Percentiles rank a stretch among this genome's conserved stretches.
phyloP scores from a whole-genome alignment of 2,888 invertebrate genomes.

The Drosophila nigritarsus region DNA sequence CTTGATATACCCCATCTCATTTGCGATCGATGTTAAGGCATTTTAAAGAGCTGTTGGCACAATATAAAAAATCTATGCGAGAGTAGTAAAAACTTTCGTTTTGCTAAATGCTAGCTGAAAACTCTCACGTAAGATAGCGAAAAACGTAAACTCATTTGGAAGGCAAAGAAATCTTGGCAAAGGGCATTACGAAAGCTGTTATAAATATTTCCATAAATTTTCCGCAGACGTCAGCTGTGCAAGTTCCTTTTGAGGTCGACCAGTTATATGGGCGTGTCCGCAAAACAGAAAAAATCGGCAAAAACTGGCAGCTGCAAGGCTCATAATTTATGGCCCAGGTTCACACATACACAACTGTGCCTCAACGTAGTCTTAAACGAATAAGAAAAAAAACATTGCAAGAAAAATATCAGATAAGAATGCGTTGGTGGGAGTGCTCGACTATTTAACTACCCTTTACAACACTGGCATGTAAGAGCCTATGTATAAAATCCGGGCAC shows the following conservation, averaged over 20 bases:
- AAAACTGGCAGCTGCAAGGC: constrained; percentile 63
- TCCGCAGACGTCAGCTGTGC: constrained; percentile 26
- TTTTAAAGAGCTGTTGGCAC: constrained; percentile 9
- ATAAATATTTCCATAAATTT: constrained; percentile 61
- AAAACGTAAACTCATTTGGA: constrained; percentile 12
- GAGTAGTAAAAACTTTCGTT: constrained; percentile 53
- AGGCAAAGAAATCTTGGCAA: constrained; percentile 35
- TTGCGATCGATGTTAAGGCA: not conserved
- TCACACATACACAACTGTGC: constrained; percentile 29
- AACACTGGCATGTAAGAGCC: not conserved
- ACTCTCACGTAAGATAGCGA: constrained; percentile 33
- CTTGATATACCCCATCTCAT: not conserved
- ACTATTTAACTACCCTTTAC: constrained; percentile 2
- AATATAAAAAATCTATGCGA: constrained; percentile 10
- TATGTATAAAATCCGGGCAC: not conserved
- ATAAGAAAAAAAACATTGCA: constrained; percentile 16
- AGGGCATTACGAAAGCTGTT: constrained; percentile 54
- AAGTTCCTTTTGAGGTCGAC: constrained; percentile 38
- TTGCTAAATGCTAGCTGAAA: constrained; percentile 29
- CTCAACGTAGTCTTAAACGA: constrained; percentile 28
- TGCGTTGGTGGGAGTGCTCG: not conserved
- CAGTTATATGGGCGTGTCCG: constrained; percentile 43
- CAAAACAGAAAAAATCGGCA: constrained; percentile 28
- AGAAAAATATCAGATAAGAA: constrained; percentile 1
- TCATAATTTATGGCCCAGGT: constrained; percentile 66